phyloP scores from a whole-genome alignment of 2,888 invertebrate species.

The Leucophenga montana region DNA sequence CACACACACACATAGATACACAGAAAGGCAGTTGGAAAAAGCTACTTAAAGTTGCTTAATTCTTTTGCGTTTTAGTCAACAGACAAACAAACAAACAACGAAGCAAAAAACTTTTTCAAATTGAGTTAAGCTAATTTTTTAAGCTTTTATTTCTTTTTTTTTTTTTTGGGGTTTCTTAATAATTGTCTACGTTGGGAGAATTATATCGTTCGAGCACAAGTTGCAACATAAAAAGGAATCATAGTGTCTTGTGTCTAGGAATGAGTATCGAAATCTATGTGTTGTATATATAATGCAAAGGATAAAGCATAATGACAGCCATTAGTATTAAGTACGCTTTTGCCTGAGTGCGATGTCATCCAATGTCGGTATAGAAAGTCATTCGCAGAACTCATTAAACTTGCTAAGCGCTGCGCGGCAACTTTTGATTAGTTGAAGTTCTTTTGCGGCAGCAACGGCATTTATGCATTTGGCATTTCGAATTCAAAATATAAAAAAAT shows the following conservation, averaged over 20 bases:
- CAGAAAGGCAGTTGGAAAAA: conserved; percentile 38
- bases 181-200: conserved; percentile 14
- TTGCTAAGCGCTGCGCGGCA: conserved; percentile 5
- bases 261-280: neutral
- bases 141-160: conserved; percentile 10
- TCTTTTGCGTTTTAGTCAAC: conserved; percentile 54
- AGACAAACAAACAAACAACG: neutral
- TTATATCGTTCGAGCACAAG: too few species aligned
- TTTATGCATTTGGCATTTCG: neutral
- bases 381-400: conserved; percentile 24
- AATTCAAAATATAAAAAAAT: neutral
- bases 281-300: conserved; percentile 37
- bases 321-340: conserved; percentile 63
- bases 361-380: conserved; percentile 3
- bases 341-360: conserved; percentile 45
- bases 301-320: conserved; percentile 65
- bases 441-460: neutral
- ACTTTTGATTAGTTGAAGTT: conserved; percentile 10
- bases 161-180: conserved; percentile 24
- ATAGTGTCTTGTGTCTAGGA: neutral
- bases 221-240: neutral
- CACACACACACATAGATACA: neutral
- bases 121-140: conserved; percentile 28
- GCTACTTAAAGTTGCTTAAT: conserved; percentile 65
- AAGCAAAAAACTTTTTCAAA: conserved; percentile 23